Evolutionary conservation across 2,113 vertebrate genomes (phyloP), one percentile per base, ranked within the genome.

Genomic region (Sapayoa aenigma): DNA sequence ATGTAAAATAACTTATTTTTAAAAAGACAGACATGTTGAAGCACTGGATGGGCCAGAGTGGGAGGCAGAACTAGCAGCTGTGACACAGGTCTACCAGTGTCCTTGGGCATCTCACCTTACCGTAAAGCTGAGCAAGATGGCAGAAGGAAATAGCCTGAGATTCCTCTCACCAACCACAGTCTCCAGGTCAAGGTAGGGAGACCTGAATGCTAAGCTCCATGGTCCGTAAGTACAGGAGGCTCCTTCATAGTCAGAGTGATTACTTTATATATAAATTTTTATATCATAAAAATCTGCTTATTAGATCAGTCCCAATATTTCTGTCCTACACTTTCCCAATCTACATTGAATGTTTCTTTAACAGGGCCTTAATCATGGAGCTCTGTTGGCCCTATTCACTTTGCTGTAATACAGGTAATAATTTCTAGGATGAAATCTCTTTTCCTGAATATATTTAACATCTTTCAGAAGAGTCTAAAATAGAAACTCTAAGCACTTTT

Each of bases 381-480:
- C 63, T 73, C 47, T 66, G 6, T 41, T 84, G 44, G n/a, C n/a
- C 28, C n/a, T 89, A 6, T 84, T 78, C 1, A 0, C 11, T 95
- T 49, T 74, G 25, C 66, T 76, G 6, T 73, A 88, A 87, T 35
- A 68, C 6, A 42, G 75, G 67, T 69, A 78, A 66, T 73, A 67
- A 87, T 75, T 93, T 93, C 77, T 33, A 81, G 37, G 47, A 63
- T 89, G 22, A 86, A 94, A 74, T 84, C 4, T 87, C 62, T 78
- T 91, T 85, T 87, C 46, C 55, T 80, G 71, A 88, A 72, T 90
- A 60, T 27, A 81, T 89, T 89, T 91, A 80, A 71, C 55, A 65
- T 71, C 27, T 90, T 93, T 65, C 67, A 85, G 84, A 84, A 75
- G 46, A 85, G 39, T 83, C 78, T 93, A 78, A 96, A 94, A 93